These are phyloP conservation scores for Rhyacichthys aspro DNA, from an alignment of 2,797 vertebrate genomes.

Conservation along the genomic window DNA sequence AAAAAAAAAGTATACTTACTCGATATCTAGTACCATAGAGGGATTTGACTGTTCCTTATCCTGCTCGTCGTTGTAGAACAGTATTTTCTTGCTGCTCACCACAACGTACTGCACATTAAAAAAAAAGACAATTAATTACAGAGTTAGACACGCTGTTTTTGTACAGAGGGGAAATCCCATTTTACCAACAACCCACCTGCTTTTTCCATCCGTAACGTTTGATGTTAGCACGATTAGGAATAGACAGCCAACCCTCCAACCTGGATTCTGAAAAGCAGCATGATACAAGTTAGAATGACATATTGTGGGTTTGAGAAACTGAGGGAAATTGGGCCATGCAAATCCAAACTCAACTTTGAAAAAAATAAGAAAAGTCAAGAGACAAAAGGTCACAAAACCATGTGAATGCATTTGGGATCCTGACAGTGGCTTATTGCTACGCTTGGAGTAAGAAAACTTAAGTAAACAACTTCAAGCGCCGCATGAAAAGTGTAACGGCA, in stretches of 20 bases:
- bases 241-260: slow-evolving; percentile 97
- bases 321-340: slow-evolving; percentile 62
- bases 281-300: slow-evolving; percentile 8
- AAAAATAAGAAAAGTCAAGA: slow-evolving; percentile 29
- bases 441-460: no score
- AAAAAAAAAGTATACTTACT: slow-evolving; percentile 83
- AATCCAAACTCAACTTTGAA: slow-evolving; percentile 65
- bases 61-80: slow-evolving; percentile 98
- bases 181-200: slow-evolving; percentile 83
- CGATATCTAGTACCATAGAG: slow-evolving; percentile 99
- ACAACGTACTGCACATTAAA: slow-evolving; percentile 90
- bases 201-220: slow-evolving; percentile 98
- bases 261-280: slow-evolving; percentile 86
- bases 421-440: not conserved
- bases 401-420: slow-evolving; percentile 20
- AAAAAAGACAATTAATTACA: slow-evolving; percentile 35
- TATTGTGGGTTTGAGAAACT: not conserved
- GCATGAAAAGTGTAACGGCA: no score
- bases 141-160: slow-evolving; percentile 8
- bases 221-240: slow-evolving; percentile 97
- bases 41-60: slow-evolving; percentile 98
- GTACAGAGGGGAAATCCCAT: slow-evolving; percentile 23
- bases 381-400: slow-evolving; percentile 32
- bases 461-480: no score
- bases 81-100: slow-evolving; percentile 98